These are phyloP conservation scores for Nasua narica DNA, from an alignment of 2,797 vertebrate species.

Conservation along the genomic window DNA sequence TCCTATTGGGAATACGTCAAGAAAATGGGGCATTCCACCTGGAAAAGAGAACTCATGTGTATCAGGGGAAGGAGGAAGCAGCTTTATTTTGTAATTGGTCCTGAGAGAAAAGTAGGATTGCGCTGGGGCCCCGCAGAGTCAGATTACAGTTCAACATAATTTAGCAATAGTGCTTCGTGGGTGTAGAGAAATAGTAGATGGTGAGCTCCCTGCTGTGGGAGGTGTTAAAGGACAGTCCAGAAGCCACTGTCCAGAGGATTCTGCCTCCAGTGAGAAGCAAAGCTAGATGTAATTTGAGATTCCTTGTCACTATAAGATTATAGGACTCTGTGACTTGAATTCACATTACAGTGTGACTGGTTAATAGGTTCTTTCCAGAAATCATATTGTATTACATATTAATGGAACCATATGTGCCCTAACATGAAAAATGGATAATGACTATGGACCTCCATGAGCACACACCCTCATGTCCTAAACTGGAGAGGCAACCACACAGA, in stretches of 20 bases:
- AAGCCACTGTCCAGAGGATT: background rate
- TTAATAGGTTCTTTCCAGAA: conserved; percentile 15
- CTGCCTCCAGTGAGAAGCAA: background rate
- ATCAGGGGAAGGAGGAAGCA: background rate
- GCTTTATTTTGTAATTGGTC: conserved; percentile 25
- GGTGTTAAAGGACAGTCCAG: background rate
- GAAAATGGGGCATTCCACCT: background rate
- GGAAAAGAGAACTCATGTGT: background rate
- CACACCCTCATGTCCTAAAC: background rate
- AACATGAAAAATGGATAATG: background rate
- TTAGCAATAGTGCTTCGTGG: background rate
- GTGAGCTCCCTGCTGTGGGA: background rate
- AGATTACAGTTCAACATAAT: background rate
- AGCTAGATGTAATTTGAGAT: background rate
- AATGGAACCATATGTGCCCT: background rate
- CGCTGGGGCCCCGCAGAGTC: background rate
- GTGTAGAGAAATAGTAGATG: background rate
- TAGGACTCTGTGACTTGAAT: background rate
- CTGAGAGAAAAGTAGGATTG: background rate
- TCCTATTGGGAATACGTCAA: background rate
- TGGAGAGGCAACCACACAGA: background rate
- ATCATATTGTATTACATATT: background rate
- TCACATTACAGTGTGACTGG: background rate
- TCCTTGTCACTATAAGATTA: background rate
- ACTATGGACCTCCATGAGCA: background rate